These are phyloP conservation scores for Solea senegalensis DNA, from an alignment of 2,113 vertebrate species.

Conservation along the genomic window DNA sequence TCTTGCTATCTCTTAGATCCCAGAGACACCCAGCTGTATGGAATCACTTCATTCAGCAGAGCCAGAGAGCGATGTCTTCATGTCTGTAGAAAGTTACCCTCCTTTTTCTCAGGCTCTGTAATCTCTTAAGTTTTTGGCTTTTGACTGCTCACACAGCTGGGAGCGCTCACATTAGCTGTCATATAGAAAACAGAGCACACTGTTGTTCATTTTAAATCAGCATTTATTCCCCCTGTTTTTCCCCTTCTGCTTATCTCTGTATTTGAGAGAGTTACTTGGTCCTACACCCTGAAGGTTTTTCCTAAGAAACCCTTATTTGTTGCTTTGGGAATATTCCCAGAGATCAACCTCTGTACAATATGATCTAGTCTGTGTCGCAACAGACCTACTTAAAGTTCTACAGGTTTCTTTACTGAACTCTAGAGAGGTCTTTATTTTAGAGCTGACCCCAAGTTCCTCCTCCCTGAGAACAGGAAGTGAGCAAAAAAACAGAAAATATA, in stretches of 20 bases:
- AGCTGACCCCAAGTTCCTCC: slow-evolving; percentile 28
- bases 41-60: slow-evolving; percentile 37
- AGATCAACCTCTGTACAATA: not conserved
- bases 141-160: slow-evolving; percentile 72
- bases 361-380: not conserved
- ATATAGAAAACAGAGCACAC: slow-evolving; percentile 48
- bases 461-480: slow-evolving; percentile 48
- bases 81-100: slow-evolving; percentile 57
- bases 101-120: slow-evolving; percentile 69
- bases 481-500: slow-evolving; percentile 6
- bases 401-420: slow-evolving; percentile 12
- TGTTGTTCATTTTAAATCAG: slow-evolving; percentile 46
- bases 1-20: too few relatives aligned
- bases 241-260: slow-evolving; percentile 27
- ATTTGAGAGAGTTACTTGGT: slow-evolving; percentile 5
- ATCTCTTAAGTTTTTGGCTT: slow-evolving; percentile 67
- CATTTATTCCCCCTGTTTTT: slow-evolving; percentile 40
- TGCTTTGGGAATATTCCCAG: slow-evolving; percentile 1
- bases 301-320: slow-evolving; percentile 14
- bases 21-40: slow-evolving; percentile 15
- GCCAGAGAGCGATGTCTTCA: slow-evolving; percentile 54
- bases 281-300: not conserved
- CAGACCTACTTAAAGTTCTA: not conserved
- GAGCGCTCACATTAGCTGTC: slow-evolving; percentile 69
- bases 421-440: slow-evolving; percentile 24